phyloP scores from a whole-genome alignment of 2,888 invertebrate genomes.

The Entomobrya multifasciata region DNA sequence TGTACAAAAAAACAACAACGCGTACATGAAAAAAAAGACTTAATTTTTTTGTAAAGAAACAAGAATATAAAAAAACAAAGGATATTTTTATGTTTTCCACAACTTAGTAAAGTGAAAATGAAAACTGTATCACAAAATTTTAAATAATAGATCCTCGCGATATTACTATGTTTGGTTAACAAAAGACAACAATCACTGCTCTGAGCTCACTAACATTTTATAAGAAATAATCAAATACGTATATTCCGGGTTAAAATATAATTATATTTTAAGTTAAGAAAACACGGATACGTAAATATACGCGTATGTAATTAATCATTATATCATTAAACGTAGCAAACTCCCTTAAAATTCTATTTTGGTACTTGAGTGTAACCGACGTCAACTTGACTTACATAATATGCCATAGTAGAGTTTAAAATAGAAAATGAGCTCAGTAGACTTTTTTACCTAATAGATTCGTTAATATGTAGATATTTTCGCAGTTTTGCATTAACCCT shows the following conservation, averaged over 20 bases:
- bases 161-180: conserved; percentile 41
- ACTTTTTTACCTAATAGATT: not conserved
- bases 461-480: not conserved
- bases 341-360: not conserved
- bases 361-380: conserved; percentile 19
- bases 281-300: no score
- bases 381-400: not conserved
- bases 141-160: conserved; percentile 55
- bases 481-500: not conserved
- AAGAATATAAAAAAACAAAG: not conserved
- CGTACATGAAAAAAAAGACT: conserved; percentile 22
- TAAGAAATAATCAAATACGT: conserved; percentile 6
- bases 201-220: not conserved
- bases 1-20: conserved; percentile 25
- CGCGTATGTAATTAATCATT: no score
- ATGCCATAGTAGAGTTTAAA: conserved; percentile 6
- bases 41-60: not conserved
- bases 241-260: not conserved
- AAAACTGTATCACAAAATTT: conserved; percentile 50
- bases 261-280: no score
- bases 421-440: conserved; percentile 18
- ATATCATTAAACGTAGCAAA: not conserved
- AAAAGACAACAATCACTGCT: conserved; percentile 8
- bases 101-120: conserved; percentile 42
- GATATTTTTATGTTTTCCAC: not conserved